phyloP scores from a whole-genome alignment of 2,797 vertebrate genomes.

The Parauchenoglanis punctatus region DNA sequence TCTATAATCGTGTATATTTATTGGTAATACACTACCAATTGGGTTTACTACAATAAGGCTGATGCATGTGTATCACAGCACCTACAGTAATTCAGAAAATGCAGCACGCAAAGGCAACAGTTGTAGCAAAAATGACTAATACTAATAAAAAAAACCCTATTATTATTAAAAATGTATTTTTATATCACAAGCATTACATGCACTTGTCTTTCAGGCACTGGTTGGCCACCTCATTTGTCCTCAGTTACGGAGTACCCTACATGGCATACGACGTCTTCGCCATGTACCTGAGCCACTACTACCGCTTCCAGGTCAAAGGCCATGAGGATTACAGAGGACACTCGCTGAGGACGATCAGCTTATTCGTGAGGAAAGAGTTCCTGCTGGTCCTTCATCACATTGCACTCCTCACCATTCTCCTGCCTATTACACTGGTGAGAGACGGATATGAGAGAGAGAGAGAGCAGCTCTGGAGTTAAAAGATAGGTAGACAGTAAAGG shows the following conservation, averaged over 20 bases:
- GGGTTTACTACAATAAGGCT: background rate
- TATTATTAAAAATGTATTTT: background rate
- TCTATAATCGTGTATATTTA: background rate
- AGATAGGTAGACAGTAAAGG: background rate
- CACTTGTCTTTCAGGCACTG: constrained; percentile 81
- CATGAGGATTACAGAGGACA: constrained; percentile 78
- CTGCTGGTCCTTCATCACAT: constrained; percentile 94
- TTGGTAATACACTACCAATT: background rate
- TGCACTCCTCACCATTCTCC: constrained; percentile 87
- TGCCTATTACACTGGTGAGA: constrained; percentile 90
- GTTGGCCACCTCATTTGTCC: constrained; percentile 87
- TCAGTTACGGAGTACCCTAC: constrained; percentile 91
- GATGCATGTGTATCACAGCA: background rate
- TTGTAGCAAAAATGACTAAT: background rate
- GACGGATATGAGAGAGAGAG: background rate
- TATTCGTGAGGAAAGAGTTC: constrained; percentile 86
- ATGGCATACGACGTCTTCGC: constrained; percentile 93
- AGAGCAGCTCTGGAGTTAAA: constrained; percentile 4
- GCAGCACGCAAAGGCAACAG: background rate
- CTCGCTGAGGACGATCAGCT: constrained; percentile 76
- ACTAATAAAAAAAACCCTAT: background rate
- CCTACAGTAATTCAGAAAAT: background rate
- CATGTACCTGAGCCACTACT: constrained; percentile 96
- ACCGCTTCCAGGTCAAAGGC: constrained; percentile 82
- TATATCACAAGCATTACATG: background rate